Conservation (phyloP, 2,797 vertebrate species). For the Glyptemys insculpta region DNA sequence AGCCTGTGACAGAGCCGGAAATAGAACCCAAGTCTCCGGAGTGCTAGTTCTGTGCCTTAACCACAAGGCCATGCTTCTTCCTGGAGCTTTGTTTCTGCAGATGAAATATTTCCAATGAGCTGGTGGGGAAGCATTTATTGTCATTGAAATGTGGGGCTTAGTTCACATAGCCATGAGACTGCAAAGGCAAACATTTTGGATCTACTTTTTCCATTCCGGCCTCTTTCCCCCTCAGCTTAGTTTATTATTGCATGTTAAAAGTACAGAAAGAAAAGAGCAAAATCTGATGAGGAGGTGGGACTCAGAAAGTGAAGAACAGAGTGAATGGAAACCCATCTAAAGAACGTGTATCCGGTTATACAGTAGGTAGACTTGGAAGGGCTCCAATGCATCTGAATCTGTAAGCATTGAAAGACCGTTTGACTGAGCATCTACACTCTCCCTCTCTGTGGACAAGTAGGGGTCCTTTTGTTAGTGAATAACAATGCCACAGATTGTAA, state of each 20-base stretch:
- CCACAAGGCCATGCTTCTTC: accelerated
- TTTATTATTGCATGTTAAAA: neutral
- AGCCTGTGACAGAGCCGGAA: neutral
- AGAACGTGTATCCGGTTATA: neutral
- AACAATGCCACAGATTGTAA: neutral
- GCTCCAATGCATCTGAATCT: neutral
- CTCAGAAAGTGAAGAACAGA: neutral
- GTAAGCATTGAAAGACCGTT: neutral
- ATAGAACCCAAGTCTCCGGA: neutral
- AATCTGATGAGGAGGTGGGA: neutral
- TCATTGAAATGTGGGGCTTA: neutral
- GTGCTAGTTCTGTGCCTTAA: neutral
- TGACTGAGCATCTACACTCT: neutral
- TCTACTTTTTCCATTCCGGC: neutral
- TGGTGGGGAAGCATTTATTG: neutral
- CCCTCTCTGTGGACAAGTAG: neutral
- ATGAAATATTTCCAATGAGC: neutral
- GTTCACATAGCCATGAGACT: neutral
- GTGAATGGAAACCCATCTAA: neutral
- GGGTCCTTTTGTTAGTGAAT: neutral
- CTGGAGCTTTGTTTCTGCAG: neutral
- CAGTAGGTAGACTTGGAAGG: neutral
- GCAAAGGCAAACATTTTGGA: neutral
- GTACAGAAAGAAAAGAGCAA: neutral
- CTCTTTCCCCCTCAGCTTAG: neutral